Base-by-base conservation (phyloP, 2,113 vertebrate genomes). In the Tricholaema leucomelas region DNA sequence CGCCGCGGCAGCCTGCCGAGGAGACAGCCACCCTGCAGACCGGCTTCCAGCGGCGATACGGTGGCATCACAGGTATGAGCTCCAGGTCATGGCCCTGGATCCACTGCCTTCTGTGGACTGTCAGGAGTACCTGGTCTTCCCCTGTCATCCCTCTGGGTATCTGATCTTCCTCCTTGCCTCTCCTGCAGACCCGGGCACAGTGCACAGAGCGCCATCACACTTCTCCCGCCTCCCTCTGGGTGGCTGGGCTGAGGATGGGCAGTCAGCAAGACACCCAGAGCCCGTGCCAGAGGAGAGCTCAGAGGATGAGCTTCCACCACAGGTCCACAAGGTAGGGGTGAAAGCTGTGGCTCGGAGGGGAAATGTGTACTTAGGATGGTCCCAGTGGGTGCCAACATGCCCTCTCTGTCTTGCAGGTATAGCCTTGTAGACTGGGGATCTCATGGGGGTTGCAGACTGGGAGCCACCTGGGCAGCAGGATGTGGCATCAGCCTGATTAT, bases 291-390 rank as follows among this genome's bases (percentile, higher is more conserved):
- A 99, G 96, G 99, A 99, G 96, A 98, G 98, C 76, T 98, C 98
- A 0, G 99, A 99, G 81, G 99, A 99, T 5, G 98, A 99, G 87
- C 97, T 99, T 81, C 99, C 99, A 10, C 99, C 99, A 14, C 98
- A 98, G 87, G 97, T 98, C 85, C 99, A 99, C 93, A 99, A 99
- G 98, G 99, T 99, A 90, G 90, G 85, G 36, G n/a, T 33, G 42
- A 60, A 65, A n/a, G 65, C 82, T 85, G 58, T 64, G 48, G 65
- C 35, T 33, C 50, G 70, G 30, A 84, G 21, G 16, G 25, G 11
- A 52, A 59, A 16, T 2, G 0, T 54, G 46, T 82, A 27, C 48
- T 38, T 17, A 3, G 27, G 52, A 15, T 56, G n/a, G 35, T 87
- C 35, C 38, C 1, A 1, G 12, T 5, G n/a, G 52, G 27, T 85